These are phyloP conservation scores for Epinephelus malabaricus DNA, from an alignment of 2,797 vertebrate species.

Conservation along the genomic window DNA sequence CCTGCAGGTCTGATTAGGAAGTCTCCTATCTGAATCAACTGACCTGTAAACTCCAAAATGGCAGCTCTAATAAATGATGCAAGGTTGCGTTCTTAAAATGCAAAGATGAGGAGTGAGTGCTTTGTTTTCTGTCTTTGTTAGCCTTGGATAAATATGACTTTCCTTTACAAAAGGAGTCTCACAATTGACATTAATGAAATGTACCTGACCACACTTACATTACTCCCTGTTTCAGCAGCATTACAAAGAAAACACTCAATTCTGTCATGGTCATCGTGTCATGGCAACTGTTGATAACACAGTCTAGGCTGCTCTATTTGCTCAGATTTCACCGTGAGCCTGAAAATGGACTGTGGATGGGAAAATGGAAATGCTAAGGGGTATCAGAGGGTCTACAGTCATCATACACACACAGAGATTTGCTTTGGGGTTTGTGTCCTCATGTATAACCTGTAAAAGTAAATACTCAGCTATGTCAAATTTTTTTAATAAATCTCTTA, in stretches of 20 bases:
- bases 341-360: not conserved
- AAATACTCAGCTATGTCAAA: not conserved
- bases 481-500: conserved; percentile 6
- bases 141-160: not conserved
- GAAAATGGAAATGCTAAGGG: not conserved
- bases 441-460: conserved; percentile 2
- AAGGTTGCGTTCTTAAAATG: not conserved
- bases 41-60: no score
- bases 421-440: not conserved
- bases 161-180: not conserved
- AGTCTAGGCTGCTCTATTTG: not conserved
- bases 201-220: not conserved
- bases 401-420: not conserved
- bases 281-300: not conserved
- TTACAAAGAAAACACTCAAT: not conserved
- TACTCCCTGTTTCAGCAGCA: not conserved
- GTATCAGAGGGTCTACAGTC: not conserved
- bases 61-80: not conserved
- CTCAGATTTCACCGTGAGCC: not conserved
- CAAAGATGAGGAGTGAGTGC: not conserved
- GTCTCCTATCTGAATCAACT: no score
- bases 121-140: conserved; percentile 4
- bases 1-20: no score
- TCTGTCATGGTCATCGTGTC: not conserved
- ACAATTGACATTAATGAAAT: conserved; percentile 6